Evolutionary conservation across 2,113 vertebrate species (phyloP), one percentile per base, ranked within the genome.

Genomic region (Anthoscopus minutus): DNA sequence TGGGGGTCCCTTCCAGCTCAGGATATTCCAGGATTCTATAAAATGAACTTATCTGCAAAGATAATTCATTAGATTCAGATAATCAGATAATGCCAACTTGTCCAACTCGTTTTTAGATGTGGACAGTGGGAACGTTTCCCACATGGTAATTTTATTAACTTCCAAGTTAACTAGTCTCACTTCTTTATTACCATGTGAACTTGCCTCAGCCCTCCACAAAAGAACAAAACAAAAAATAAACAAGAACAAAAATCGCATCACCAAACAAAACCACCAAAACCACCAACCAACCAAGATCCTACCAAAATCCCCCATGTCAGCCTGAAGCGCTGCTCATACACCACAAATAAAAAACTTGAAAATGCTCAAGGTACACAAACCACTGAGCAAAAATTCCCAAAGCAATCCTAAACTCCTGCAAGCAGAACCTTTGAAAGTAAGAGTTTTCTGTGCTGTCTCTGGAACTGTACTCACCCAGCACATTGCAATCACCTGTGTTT

Each of bases 1-100:
- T 25, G n/a, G 0, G 24, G 31, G 11, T 40, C 9, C 3, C 9
- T 31, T 0, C 4, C 5, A 2, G 0, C 18, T 81, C 58, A 73
- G 51, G 5, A 44, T 4, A 28, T 44, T 50, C 44, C 10, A 5
- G 4, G 50, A 37, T 20, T 28, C 44, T 20, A 50, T 11, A 27
- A 73, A 77, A 74, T 23, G 2, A 89, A 24, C 21, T 80, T 54
- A 66, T 35, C 58, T 81, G 23, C 13, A 40, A 28, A 70, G 38
- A 42, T 13, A 56, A 62, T 25, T 64, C 2, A 53, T 38, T 17
- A n/a, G 7, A 60, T 66, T 60, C 20, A 60, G 28, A 74, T 28
- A 71, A 78, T 35, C 30, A 50, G 15, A 42, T 56, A 74, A 74
- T 30, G 21, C 54, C 48, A 65, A n/a, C 22, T 17, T 53, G 40